These are phyloP conservation scores for Mirza zaza DNA, from an alignment of 2,113 vertebrate species.

Conservation along the genomic window DNA sequence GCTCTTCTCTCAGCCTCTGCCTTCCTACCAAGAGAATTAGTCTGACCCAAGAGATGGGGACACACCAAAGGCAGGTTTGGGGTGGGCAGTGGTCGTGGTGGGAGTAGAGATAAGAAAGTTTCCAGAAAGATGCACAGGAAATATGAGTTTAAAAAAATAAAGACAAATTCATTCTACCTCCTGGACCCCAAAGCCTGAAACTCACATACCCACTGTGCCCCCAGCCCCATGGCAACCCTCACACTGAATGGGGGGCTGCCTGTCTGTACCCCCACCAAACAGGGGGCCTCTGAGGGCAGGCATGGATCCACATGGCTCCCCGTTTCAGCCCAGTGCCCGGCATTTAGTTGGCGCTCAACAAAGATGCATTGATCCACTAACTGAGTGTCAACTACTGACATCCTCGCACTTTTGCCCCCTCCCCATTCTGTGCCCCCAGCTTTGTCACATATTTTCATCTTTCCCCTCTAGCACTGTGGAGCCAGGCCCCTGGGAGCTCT, in stretches of 20 bases:
- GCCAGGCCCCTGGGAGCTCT: fast-evolving
- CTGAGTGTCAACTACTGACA: fast-evolving
- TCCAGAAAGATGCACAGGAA: background rate
- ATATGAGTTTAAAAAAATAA: background rate
- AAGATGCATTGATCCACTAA: fast-evolving
- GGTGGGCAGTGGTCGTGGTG: background rate
- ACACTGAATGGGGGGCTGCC: background rate
- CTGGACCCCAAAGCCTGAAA: background rate
- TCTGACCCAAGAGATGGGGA: fast-evolving
- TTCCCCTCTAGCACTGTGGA: fast-evolving
- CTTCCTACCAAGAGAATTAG: fast-evolving
- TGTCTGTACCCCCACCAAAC: background rate
- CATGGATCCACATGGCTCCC: fast-evolving
- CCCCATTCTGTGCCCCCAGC: background rate
- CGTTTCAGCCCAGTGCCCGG: background rate
- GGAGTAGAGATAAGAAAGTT: background rate
- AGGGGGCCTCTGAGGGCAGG: background rate
- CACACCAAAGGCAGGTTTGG: background rate
- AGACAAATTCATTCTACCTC: background rate
- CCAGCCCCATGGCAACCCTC: too few relatives aligned
- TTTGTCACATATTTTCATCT: background rate
- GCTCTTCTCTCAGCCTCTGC: background rate
- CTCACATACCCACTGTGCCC: background rate
- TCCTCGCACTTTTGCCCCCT: fast-evolving
- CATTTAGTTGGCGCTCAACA: background rate